Base-by-base conservation (phyloP, 2,797 vertebrate genomes). In the Pantherophis vulpinus region DNA sequence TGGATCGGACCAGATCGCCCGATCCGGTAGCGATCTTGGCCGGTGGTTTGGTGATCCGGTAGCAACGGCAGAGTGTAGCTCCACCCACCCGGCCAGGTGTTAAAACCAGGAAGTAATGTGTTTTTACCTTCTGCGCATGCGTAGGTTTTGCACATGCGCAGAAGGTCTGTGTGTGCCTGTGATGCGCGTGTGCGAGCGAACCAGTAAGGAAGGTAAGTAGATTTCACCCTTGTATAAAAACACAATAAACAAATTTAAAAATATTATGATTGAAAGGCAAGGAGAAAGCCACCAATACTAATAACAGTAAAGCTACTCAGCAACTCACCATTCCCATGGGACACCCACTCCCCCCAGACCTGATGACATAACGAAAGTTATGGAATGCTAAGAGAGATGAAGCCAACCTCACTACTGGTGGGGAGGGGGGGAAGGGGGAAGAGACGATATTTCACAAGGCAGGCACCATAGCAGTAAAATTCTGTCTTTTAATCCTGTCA, bases 121-220 rank as follows among this genome's bases (percentile, higher is more conserved):
- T 47, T 47, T 47, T 51, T 51, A 51, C 6, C 47, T 51, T 51
- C 47, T 51, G 47, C 47, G 47, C 47, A 51, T 51, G 47, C 6
- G 0, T 4, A 51, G 6, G 47, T 51, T 51, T 51, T 51, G 47
- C 47, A 51, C 6, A 51, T 51, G 47, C 47, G 1, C 47, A 51
- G 47, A 8, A 51, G 47, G 47, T 51, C 47, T 51, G 47, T 51
- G 47, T 51, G 47, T 1, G 6, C 47, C 47, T 51, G 47, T 51
- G 47, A 51, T 0, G 6, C 47, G 1, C 0, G 47, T 7, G 6
- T 51, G 47, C 5, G 6, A 47, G 6, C 1, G 6, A 47, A 47
- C 47, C 47, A 47, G 47, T 51, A 51, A 51, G 47, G 47, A 51
- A 51, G 47, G 47, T 51, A 51, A 51, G 47, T 51, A 51, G 47